Evolutionary conservation across 2,113 vertebrate genomes (phyloP), one percentile per base, ranked within the genome.

Genomic region (Salvelinus fontinalis): DNA sequence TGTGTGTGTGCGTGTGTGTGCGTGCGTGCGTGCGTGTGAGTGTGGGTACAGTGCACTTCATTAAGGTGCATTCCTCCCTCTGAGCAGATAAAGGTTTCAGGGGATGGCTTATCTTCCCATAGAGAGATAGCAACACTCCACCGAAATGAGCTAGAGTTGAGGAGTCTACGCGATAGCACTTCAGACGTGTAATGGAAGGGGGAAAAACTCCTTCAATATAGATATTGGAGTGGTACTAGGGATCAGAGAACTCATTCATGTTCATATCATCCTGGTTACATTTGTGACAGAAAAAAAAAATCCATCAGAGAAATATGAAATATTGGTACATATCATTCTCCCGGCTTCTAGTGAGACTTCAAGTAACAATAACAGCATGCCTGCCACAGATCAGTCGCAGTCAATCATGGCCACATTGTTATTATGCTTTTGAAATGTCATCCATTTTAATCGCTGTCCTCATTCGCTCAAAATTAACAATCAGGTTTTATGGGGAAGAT

Each of bases 11-110:
- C 16, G 11, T 51, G 11, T 3, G 49, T 3, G 48, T 51, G 48
- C 2, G 48, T 14, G 48, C 14, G 48, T 4, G 48, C 0, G 49
- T 4, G 49, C 1, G 4, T 1, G 14, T 5, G 51, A 0, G 5
- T 18, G 16, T 18, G 51, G 51, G 29, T 5, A 49, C 14, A 9
- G 64, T 72, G 65, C 16, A 12, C 74, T 76, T 76, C 74, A 76
- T 76, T 76, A 73, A 44, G 71, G 67, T 24, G 34, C 39, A 67
- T 27, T 71, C 51, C 64, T 66, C 69, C 70, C 51, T n/a, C 59
- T 77, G 39, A 77, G 60, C 75, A 26, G 16, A 76, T 75, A 74
- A 75, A 24, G 60, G 72, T 67, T 71, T 71, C 51, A 78, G 67
- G 65, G 68, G 72, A 71, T 29, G 2, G n/a, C 73, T 77, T 67